Conservation (phyloP, 2,888 invertebrate species). For the Ennomos erosarius region DNA sequence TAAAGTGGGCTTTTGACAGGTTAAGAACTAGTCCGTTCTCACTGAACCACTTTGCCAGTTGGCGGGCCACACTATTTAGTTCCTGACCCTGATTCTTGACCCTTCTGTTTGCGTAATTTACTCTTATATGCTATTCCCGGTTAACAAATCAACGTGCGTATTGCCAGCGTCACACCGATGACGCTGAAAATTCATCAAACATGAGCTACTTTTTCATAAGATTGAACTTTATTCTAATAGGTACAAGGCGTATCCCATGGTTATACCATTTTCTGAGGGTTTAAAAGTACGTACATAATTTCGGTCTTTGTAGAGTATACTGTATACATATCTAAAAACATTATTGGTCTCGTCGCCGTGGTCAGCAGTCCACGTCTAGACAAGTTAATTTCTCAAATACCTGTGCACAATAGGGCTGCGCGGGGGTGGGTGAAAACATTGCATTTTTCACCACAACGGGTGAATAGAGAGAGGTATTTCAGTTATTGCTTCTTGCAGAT, state of each 20-base stretch:
- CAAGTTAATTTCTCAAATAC: constrained; percentile 70
- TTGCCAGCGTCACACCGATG: constrained; percentile 1
- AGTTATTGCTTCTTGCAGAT: constrained; percentile 52
- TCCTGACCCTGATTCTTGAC: too few relatives aligned
- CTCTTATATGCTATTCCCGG: constrained; percentile 16
- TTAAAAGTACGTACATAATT: too few relatives aligned
- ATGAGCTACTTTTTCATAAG: background rate
- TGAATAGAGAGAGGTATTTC: constrained; percentile 51
- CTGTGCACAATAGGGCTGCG: constrained; percentile 65
- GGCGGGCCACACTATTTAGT: too few relatives aligned
- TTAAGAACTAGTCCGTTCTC: too few relatives aligned
- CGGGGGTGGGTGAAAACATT: constrained; percentile 49
- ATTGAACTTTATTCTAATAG: too few relatives aligned
- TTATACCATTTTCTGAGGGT: too few relatives aligned
- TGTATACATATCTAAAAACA: background rate
- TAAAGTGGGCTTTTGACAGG: too few relatives aligned
- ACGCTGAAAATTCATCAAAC: constrained; percentile 18
- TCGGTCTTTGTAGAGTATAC: too few relatives aligned
- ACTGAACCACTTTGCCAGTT: too few relatives aligned
- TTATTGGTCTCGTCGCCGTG: background rate
- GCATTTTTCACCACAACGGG: constrained; percentile 62
- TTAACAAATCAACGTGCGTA: constrained; percentile 25
- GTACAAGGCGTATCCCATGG: too few relatives aligned
- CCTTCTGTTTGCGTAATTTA: constrained; percentile 7
- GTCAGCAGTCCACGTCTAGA: constrained; percentile 39